A percentile compares a stretch with the other conserved stretches of the same genome.
Evolutionary conservation across 2,888 invertebrate genomes (phyloP).

Genomic region (Bhutanitis thaidina): DNA sequence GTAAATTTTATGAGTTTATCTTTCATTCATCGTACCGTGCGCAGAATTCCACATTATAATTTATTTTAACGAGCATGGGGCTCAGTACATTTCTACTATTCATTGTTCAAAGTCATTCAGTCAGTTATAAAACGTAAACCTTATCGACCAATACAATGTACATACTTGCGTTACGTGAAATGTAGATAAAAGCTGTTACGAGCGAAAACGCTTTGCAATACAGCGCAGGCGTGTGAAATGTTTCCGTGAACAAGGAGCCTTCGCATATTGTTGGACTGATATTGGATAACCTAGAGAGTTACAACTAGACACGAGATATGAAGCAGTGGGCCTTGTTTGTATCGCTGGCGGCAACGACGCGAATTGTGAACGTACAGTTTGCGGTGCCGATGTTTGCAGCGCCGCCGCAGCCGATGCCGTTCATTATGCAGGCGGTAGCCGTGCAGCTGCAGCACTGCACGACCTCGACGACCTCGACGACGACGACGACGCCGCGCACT

Average conservation of each 20-base stretch:
- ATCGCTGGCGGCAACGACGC: neutral
- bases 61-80: neutral
- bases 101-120: neutral
- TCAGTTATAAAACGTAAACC: constrained; percentile 6
- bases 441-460: neutral
- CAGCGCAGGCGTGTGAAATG: neutral
- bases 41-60: too few species aligned
- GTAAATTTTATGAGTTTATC: too few species aligned
- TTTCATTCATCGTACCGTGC: too few species aligned
- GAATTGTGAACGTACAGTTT: neutral
- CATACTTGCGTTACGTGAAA: neutral
- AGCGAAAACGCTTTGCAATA: neutral
- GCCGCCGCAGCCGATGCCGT: constrained; percentile 3
- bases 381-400: constrained; percentile 4
- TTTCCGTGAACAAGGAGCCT: neutral
- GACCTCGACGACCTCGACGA: constrained; percentile 22
- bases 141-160: constrained; percentile 10
- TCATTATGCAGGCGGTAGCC: constrained; percentile 4
- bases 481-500: constrained; percentile 10
- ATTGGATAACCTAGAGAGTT: neutral
- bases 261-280: neutral
- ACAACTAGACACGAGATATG: neutral
- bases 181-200: constrained; percentile 4
- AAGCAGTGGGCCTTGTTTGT: neutral
- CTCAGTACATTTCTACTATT: neutral